These are phyloP conservation scores for Vanessa tameamea DNA, from an alignment of 1,140 invertebrate genomes.

Conservation along the genomic window DNA sequence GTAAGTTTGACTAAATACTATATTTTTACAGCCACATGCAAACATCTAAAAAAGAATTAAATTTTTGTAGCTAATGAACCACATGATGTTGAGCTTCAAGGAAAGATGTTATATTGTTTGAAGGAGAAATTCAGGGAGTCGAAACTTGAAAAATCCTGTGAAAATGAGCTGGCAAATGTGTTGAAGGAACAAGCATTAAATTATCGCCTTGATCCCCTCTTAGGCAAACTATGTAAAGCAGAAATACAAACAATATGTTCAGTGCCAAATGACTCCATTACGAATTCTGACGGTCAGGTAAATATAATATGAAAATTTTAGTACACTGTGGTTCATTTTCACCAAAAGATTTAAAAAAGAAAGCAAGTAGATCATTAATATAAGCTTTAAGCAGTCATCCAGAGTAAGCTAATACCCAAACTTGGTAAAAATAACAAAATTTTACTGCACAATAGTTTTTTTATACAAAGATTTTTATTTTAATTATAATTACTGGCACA, in stretches of 20 bases:
- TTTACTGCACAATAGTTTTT: no score
- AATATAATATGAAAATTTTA: not conserved
- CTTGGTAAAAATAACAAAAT: no score
- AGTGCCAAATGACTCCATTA: slow-evolving; percentile 78
- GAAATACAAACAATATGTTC: slow-evolving; percentile 85
- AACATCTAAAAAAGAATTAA: not conserved
- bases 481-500: no score
- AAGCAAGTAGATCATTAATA: no score
- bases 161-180: slow-evolving; percentile 89
- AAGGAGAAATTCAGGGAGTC: slow-evolving; percentile 89
- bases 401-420: no score
- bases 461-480: no score
- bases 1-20: slow-evolving; percentile 72
- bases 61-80: slow-evolving; percentile 64
- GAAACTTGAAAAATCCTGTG: slow-evolving; percentile 87
- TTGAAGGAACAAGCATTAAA: slow-evolving; percentile 93
- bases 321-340: no score
- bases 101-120: slow-evolving; percentile 86
- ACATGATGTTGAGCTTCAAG: slow-evolving; percentile 83
- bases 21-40: not conserved
- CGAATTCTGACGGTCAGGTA: slow-evolving; percentile 81
- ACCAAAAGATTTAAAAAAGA: no score
- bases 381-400: no score
- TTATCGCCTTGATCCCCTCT: slow-evolving; percentile 91
- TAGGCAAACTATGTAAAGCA: slow-evolving; percentile 88